Percentiles rank a stretch among this genome's conserved stretches.
Conservation (phyloP, 2,797 vertebrate genomes). For the Lepus oiostolus region DNA sequence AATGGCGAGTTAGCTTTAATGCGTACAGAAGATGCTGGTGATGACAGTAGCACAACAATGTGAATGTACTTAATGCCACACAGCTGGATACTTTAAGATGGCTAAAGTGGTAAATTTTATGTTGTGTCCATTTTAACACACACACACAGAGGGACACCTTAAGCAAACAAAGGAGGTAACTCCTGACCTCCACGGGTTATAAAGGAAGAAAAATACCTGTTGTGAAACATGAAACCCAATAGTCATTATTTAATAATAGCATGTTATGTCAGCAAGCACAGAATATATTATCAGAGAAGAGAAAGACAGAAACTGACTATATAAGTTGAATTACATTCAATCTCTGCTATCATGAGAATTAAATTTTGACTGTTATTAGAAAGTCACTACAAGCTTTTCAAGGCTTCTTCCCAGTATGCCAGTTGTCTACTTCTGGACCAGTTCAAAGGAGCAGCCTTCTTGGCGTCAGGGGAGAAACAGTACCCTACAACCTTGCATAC, state of each 20-base stretch:
- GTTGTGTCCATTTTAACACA: neutral
- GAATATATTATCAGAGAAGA: neutral
- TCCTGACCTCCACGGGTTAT: neutral
- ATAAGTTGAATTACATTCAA: neutral
- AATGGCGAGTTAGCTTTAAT: neutral
- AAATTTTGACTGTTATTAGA: neutral
- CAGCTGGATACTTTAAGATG: neutral
- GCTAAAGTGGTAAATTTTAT: neutral
- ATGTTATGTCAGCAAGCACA: neutral
- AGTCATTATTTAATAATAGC: neutral
- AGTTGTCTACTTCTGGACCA: neutral
- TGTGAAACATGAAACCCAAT: neutral
- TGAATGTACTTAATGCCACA: neutral
- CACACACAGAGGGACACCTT: neutral
- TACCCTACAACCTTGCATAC: neutral
- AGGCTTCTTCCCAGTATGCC: neutral
- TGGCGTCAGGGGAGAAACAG: neutral
- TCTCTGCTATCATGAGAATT: conserved; percentile 37
- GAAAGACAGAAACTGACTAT: neutral
- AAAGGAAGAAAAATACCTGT: neutral
- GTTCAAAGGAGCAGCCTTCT: neutral
- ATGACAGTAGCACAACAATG: neutral
- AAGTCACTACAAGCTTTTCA: neutral
- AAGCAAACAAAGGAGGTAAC: neutral
- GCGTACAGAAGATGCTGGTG: neutral